A percentile compares a stretch with the other conserved stretches of the same genome.
These are phyloP conservation scores for Cephonodes hylas DNA, from an alignment of 2,888 invertebrate species.

Conservation along the genomic window DNA sequence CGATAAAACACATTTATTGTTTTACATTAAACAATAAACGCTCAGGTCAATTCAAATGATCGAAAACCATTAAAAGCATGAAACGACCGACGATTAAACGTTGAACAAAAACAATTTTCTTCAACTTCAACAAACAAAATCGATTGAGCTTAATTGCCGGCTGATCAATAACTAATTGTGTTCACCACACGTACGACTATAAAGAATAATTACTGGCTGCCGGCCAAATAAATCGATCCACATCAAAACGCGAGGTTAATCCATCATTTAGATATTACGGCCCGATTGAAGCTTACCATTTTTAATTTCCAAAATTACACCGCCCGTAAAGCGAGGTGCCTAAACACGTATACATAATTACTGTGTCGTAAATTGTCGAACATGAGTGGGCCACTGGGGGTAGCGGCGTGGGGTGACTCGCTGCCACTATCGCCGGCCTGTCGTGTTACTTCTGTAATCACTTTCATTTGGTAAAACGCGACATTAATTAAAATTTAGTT, in stretches of 20 bases:
- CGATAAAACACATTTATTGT: conserved; percentile 47
- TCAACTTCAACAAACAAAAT: conserved; percentile 80
- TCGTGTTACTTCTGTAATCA: conserved; percentile 79
- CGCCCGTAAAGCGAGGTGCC: conserved; percentile 56
- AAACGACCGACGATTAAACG: conserved; percentile 73
- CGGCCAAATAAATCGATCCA: conserved; percentile 80
- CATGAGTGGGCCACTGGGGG: conserved; percentile 53
- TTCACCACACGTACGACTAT: conserved; percentile 77
- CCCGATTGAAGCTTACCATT: conserved; percentile 77
- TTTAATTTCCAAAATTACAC: conserved; percentile 80
- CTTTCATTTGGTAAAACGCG: conserved; percentile 79
- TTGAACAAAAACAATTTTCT: conserved; percentile 79
- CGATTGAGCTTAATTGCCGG: conserved; percentile 78
- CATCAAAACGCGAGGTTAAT: conserved; percentile 79
- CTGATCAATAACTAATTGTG: conserved; percentile 81
- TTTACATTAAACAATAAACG: conserved; percentile 60
- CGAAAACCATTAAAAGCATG: conserved; percentile 69
- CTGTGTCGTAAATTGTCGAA: conserved; percentile 73
- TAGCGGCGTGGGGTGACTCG: conserved; percentile 41
- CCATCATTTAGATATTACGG: conserved; percentile 80
- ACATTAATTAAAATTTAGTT: conserved; percentile 82
- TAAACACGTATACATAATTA: conserved; percentile 73
- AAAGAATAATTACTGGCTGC: conserved; percentile 80
- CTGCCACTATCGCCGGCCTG: conserved; percentile 60
- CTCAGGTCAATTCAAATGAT: conserved; percentile 60